These are phyloP conservation scores for Neogobius melanostomus DNA, from an alignment of 2,113 vertebrate genomes.

Conservation along the genomic window DNA sequence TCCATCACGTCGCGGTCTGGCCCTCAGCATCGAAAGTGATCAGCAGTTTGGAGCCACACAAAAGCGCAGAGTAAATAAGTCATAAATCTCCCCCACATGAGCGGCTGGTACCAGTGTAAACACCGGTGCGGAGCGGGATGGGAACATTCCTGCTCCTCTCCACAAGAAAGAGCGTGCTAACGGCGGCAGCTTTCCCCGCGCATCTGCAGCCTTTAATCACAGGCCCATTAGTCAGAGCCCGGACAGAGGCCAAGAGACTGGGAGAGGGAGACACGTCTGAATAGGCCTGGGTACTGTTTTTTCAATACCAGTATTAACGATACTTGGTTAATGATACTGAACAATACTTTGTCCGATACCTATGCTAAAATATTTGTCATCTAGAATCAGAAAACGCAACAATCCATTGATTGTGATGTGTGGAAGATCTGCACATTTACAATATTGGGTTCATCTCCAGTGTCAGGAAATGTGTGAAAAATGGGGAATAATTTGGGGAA, in stretches of 20 bases:
- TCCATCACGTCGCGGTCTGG: conserved; percentile 66
- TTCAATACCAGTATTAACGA: no score
- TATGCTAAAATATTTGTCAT: no score
- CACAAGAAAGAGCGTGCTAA: conserved; percentile 63
- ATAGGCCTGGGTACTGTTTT: no score
- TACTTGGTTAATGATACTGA: no score
- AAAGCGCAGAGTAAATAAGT: conserved; percentile 69
- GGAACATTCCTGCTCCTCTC: conserved; percentile 64
- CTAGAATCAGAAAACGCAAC: no score
- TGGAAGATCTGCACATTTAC: no score
- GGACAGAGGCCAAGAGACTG: conserved; percentile 15
- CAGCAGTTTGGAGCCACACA: conserved; percentile 53
- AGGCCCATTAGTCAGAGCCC: conserved; percentile 56
- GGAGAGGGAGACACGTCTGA: conserved; percentile 24
- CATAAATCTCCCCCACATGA: conserved; percentile 73
- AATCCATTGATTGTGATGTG: no score
- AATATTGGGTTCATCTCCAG: no score
- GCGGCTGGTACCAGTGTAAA: conserved; percentile 66
- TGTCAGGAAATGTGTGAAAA: no score
- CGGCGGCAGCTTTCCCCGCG: conserved; percentile 39
- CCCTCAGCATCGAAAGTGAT: conserved; percentile 65
- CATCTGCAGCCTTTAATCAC: conserved; percentile 72
- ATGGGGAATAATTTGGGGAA: no score
- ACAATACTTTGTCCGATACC: no score
- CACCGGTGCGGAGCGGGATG: conserved; percentile 55